These are phyloP conservation scores for Drosophila algonquin DNA, from an alignment of 2,888 invertebrate species.

Conservation along the genomic window DNA sequence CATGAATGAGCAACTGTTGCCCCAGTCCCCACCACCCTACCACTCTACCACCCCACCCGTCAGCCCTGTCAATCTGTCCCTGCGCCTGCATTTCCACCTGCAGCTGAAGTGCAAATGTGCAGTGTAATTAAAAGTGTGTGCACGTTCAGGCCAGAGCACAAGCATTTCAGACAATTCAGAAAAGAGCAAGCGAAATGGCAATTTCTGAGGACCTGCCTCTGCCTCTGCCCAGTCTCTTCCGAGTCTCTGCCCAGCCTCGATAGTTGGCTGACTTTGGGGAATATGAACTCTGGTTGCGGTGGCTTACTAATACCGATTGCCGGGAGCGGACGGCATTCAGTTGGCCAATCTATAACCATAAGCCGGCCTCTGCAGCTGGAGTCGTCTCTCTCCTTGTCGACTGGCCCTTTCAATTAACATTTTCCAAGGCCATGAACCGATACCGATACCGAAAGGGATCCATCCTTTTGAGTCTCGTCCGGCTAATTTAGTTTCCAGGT, in stretches of 20 bases:
- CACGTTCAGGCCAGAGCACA: slow-evolving; percentile 38
- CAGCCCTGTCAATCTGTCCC: slow-evolving; percentile 36
- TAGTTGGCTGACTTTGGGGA: slow-evolving; percentile 59
- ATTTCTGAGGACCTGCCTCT: slow-evolving; percentile 16
- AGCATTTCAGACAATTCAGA: slow-evolving; percentile 43
- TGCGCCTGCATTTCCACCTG: slow-evolving; percentile 37
- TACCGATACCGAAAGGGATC: slow-evolving; percentile 11
- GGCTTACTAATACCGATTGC: slow-evolving; percentile 42
- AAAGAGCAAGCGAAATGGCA: slow-evolving; percentile 46
- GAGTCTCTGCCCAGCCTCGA: background rate
- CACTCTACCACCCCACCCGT: background rate
- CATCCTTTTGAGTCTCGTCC: slow-evolving; percentile 9
- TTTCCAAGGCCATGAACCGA: slow-evolving; percentile 51
- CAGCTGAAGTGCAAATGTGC: slow-evolving; percentile 75
- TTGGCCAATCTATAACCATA: slow-evolving; percentile 39
- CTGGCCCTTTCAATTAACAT: slow-evolving; percentile 68
- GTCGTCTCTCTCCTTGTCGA: background rate
- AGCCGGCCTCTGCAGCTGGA: slow-evolving; percentile 3
- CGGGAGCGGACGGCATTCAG: slow-evolving; percentile 16
- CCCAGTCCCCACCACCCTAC: slow-evolving; percentile 2
- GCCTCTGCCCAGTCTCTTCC: background rate
- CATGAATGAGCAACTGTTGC: slow-evolving; percentile 47
- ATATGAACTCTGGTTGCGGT: slow-evolving; percentile 47
- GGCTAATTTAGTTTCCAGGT: slow-evolving; percentile 41
- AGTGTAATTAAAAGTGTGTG: slow-evolving; percentile 71